Evolutionary conservation across 2,888 invertebrate species (phyloP).

Genomic region (Pyrocoelia pectoralis): DNA sequence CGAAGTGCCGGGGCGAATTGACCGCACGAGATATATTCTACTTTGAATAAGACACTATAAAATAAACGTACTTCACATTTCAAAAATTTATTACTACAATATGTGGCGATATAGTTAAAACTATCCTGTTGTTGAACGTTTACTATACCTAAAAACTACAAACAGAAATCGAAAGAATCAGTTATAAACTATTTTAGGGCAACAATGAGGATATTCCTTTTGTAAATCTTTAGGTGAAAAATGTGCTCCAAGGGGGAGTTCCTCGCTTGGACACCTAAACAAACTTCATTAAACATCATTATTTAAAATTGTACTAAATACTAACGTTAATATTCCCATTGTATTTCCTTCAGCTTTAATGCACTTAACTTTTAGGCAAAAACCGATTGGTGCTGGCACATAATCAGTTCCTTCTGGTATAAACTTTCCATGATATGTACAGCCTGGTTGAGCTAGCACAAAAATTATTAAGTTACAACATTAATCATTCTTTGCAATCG

Average conservation of each 20-base stretch:
- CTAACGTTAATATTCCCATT: background rate
- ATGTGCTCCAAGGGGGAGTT: background rate
- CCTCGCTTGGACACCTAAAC: background rate
- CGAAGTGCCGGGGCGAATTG: no score
- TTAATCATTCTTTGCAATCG: no score
- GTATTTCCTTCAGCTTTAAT: constrained; percentile 5
- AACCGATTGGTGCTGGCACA: constrained; percentile 5
- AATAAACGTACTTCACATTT: no score
- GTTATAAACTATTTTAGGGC: background rate
- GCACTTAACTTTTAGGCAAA: background rate
- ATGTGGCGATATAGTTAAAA: no score
- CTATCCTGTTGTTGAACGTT: no score
- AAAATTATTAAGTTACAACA: background rate
- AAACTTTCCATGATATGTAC: background rate
- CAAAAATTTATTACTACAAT: no score
- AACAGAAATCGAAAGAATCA: no score
- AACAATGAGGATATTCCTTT: background rate
- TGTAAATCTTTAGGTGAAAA: background rate
- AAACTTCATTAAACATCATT: background rate
- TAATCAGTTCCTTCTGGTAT: background rate
- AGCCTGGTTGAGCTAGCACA: background rate
- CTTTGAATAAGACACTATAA: no score
- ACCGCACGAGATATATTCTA: no score
- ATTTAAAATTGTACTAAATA: no score
- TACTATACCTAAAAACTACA: no score